phyloP scores from a whole-genome alignment of 2,888 invertebrate species.

The Drosophila formosana region DNA sequence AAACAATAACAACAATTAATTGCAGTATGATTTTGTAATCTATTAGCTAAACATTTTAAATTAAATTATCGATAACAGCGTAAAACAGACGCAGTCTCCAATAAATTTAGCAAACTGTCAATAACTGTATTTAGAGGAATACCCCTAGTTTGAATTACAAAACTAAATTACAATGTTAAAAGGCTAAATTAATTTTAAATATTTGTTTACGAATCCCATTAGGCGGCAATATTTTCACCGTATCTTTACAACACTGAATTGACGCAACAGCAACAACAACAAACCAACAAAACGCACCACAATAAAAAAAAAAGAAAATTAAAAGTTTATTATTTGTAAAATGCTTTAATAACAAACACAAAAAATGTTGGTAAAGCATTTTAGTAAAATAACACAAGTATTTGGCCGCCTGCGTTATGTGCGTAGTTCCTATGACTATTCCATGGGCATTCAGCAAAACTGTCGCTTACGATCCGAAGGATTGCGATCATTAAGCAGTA shows the following conservation, averaged over 20 bases:
- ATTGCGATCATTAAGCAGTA: constrained; percentile 16
- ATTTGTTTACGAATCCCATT: constrained; percentile 4
- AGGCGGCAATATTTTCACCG: constrained; percentile 4
- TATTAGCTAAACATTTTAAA: too few species aligned
- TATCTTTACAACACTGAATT: constrained; percentile 45
- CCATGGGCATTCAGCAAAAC: constrained; percentile 12
- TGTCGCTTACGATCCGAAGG: constrained; percentile 3
- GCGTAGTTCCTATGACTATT: constrained; percentile 12
- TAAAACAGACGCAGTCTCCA: too few species aligned
- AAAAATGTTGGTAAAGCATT: constrained; percentile 63
- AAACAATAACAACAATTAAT: too few species aligned
- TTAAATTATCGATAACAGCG: too few species aligned
- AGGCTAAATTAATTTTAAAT: not conserved
- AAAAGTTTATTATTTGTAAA: constrained; percentile 26
- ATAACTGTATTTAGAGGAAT: not conserved
- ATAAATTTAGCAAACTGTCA: too few species aligned
- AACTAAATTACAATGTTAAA: constrained; percentile 1
- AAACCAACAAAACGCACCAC: constrained; percentile 12
- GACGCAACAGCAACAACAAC: constrained; percentile 11
- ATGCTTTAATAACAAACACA: constrained; percentile 42
- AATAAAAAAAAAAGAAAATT: constrained; percentile 17
- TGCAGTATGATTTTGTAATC: too few species aligned
- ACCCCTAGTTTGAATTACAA: not conserved
- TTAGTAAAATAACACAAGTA: constrained; percentile 54
- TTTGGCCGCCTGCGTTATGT: constrained; percentile 44